phyloP scores from a whole-genome alignment of 30 jellyfish, hydroid and myxozoan species.

The Hydractinia echinata region DNA sequence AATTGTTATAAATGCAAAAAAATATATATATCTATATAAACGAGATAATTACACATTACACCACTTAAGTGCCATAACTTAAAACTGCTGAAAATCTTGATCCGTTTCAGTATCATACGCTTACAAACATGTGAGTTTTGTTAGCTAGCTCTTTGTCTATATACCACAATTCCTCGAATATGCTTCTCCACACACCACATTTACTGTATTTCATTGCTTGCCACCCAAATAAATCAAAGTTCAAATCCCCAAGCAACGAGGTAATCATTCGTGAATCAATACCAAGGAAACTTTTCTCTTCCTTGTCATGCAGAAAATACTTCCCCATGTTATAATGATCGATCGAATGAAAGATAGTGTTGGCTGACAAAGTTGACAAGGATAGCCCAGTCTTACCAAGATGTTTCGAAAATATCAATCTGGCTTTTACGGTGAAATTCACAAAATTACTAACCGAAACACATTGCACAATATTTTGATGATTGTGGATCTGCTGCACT shows the following conservation, averaged over 20 bases:
- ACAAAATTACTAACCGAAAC: not conserved
- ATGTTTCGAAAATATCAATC: conserved; percentile 1
- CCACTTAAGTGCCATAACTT: too few relatives aligned
- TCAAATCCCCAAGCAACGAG: conserved; percentile 12
- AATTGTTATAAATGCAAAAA: too few relatives aligned
- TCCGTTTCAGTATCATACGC: not conserved
- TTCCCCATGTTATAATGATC: conserved; percentile 22
- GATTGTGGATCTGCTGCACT: conserved; percentile 4
- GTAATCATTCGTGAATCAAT: conserved; percentile 19
- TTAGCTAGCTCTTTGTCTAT: conserved; percentile 12
- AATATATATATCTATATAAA: too few relatives aligned
- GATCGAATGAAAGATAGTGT: conserved; percentile 18
- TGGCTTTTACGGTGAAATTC: conserved; percentile 15
- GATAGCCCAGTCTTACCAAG: conserved; percentile 16
- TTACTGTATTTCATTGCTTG: conserved; percentile 24
- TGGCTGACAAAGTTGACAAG: conserved; percentile 22
- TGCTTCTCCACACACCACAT: not conserved
- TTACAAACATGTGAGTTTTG: conserved; percentile 27
- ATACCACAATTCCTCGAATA: not conserved
- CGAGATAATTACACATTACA: too few relatives aligned
- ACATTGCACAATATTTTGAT: conserved; percentile 21
- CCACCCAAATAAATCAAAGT: not conserved
- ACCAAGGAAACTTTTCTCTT: conserved; percentile 15
- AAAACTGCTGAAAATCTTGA: too few relatives aligned
- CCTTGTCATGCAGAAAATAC: conserved; percentile 7